These are phyloP conservation scores for Poeciliopsis paucimaculata DNA, from an alignment of 2,797 vertebrate species.

Conservation along the genomic window DNA sequence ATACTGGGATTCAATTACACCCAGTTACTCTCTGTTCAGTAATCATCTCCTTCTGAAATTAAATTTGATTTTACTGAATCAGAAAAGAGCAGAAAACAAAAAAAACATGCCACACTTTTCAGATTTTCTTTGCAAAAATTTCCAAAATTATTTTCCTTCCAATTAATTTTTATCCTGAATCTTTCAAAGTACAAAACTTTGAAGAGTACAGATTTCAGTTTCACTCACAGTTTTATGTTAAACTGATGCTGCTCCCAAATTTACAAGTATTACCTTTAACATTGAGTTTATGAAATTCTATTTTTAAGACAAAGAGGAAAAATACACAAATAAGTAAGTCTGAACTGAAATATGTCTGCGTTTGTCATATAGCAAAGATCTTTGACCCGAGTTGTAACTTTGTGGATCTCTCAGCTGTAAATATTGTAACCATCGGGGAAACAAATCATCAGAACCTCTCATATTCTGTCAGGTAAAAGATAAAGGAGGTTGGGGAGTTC, in stretches of 20 bases:
- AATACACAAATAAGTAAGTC: background rate
- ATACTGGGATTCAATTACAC: background rate
- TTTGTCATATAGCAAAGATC: background rate
- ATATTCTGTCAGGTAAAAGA: background rate
- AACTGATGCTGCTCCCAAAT: background rate
- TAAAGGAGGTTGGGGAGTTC: background rate
- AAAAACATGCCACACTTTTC: background rate
- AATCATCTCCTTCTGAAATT: background rate
- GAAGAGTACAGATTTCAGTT: background rate
- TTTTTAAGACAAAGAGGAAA: background rate
- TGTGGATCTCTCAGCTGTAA: background rate
- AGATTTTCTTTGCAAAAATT: background rate
- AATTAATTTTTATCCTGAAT: background rate
- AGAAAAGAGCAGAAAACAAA: too few species aligned
- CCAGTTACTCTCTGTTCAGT: background rate
- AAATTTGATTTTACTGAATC: background rate
- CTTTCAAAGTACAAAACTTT: background rate
- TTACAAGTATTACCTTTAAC: background rate
- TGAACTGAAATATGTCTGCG: background rate
- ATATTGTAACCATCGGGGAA: background rate
- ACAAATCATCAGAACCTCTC: slow-evolving; percentile 25
- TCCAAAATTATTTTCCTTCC: background rate
- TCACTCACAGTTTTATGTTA: background rate
- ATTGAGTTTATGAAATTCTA: background rate
- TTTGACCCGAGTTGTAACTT: background rate